These are phyloP conservation scores for Xenopus laevis DNA, from an alignment of 2,113 vertebrate species.

Conservation along the genomic window DNA sequence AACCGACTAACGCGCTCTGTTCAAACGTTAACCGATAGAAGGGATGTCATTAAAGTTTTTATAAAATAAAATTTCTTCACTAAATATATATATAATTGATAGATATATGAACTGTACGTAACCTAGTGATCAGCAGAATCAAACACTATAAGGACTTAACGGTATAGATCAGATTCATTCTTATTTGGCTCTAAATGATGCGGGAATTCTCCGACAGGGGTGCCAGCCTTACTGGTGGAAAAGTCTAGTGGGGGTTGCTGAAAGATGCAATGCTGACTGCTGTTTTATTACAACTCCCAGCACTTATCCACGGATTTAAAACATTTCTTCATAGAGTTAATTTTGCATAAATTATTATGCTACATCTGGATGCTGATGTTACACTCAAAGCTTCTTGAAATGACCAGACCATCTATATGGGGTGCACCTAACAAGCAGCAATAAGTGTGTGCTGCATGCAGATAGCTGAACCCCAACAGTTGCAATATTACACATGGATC, in stretches of 20 bases:
- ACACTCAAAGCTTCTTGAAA: constrained; percentile 29
- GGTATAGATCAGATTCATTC: background rate
- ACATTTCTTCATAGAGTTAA: constrained; percentile 10
- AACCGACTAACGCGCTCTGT: constrained; percentile 12
- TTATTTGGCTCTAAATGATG: too few species aligned
- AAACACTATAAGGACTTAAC: constrained; percentile 37
- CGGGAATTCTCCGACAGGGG: background rate
- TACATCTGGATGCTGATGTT: constrained; percentile 30
- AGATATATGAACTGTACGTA: constrained; percentile 19
- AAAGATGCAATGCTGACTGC: background rate
- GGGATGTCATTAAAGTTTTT: constrained; percentile 57
- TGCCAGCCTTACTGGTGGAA: background rate
- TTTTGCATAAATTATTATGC: constrained; percentile 6
- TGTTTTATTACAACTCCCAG: background rate
- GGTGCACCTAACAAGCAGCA: constrained; percentile 27
- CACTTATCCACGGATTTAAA: too few species aligned
- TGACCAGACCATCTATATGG: constrained; percentile 35
- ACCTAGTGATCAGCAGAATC: constrained; percentile 46
- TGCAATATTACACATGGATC: background rate
- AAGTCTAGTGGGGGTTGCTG: background rate
- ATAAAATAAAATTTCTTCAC: constrained; percentile 59
- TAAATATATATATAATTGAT: constrained; percentile 53
- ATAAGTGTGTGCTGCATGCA: constrained; percentile 22
- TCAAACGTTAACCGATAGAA: constrained; percentile 54
- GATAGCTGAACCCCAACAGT: constrained; percentile 27